phyloP scores from a whole-genome alignment of 2,113 vertebrate genomes.

The Daboia siamensis region DNA sequence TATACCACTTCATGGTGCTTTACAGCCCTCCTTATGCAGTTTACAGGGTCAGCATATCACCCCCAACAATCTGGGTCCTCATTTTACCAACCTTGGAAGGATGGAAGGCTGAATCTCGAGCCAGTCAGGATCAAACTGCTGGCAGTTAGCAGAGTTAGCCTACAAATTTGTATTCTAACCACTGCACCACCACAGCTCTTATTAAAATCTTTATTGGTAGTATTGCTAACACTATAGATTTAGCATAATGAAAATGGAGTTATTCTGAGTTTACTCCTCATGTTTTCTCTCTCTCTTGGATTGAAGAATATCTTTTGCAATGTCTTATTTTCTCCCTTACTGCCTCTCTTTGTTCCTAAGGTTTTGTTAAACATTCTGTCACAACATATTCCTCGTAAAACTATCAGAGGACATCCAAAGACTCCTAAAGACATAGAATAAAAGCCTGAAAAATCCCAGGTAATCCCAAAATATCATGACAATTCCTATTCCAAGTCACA shows the following conservation, averaged over 20 bases:
- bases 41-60: no score
- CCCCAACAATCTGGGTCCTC: no score
- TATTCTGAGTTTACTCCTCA: background rate
- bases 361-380: background rate
- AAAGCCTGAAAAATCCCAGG: background rate
- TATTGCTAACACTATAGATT: background rate
- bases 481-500: background rate
- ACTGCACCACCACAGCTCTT: background rate
- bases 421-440: background rate
- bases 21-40: no score
- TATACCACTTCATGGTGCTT: no score
- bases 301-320: background rate
- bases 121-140: no score
- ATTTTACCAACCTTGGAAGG: background rate
- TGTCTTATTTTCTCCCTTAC: background rate
- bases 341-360: background rate
- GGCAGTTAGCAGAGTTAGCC: no score
- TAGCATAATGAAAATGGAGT: background rate
- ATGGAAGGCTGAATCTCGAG: background rate
- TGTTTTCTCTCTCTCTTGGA: background rate
- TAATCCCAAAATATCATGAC: background rate
- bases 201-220: background rate
- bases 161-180: background rate
- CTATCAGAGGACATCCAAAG: background rate
- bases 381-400: background rate